Conservation (phyloP, 2,797 vertebrate species). For the Leuciscus waleckii region DNA sequence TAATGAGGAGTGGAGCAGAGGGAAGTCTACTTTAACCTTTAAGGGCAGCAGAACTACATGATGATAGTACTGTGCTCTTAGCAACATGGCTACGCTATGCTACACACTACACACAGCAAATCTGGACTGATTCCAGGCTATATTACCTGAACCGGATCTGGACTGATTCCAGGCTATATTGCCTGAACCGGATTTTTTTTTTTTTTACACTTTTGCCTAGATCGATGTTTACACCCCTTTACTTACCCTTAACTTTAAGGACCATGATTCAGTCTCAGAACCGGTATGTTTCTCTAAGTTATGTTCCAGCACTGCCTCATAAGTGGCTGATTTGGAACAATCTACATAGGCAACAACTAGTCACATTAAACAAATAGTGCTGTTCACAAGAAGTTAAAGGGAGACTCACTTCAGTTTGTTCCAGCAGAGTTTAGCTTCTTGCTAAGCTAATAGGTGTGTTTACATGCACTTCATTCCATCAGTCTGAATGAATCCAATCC, state of each 20-base stretch:
- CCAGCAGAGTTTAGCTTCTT: no score
- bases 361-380: no score
- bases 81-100: constrained; percentile 43
- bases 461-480: background rate
- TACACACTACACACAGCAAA: constrained; percentile 30
- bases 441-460: no score
- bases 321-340: no score
- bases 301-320: no score
- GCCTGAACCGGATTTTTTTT: no score
- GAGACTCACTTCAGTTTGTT: no score
- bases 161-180: constrained; percentile 16
- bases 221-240: background rate
- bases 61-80: constrained; percentile 50
- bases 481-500: background rate
- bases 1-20: constrained; percentile 60
- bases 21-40: constrained; percentile 62
- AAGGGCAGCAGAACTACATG: constrained; percentile 48
- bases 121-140: constrained; percentile 19
- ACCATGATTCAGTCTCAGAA: background rate
- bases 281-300: background rate
- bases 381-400: no score
- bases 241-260: background rate
- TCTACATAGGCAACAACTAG: no score
- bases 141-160: no score
- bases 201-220: background rate